Base-by-base conservation (phyloP, 2,113 vertebrate species). In the Petroica traversi region DNA sequence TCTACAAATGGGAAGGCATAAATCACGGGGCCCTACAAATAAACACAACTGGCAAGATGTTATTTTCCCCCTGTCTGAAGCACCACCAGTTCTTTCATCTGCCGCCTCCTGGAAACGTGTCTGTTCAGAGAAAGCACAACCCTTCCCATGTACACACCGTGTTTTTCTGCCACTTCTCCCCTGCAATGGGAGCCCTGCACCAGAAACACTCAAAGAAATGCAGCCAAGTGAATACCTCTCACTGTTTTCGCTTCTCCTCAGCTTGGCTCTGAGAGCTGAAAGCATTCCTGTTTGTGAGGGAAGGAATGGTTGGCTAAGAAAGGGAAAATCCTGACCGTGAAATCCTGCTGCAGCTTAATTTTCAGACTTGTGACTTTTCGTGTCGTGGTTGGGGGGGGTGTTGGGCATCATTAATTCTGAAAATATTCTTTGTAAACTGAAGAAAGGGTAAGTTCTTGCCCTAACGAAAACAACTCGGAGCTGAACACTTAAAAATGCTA, bases 11-110 rank as follows among this genome's bases (percentile, higher is more conserved):
- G 96, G 95, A 95, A 97, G 96, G 89, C 95, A 96, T 98, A 98
- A 98, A 98, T 98, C 98, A 98, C 43, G 23, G 83, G 64, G 81
- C 91, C 90, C 85, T 93, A 90, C 95, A 98, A 98, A 96, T 98
- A 98, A 98, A 98, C 97, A 98, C 95, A 78, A 95, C 92, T 96
- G 97, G 97, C 95, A 86, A 92, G 95, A 95, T 92, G 97, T 97
- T 98, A 92, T 97, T 98, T 96, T 96, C 96, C 88, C 92, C 92
- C 90, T 96, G 95, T 93, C 97, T 97, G 91, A 93, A 80, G 97
- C 90, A 93, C 94, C 97, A 93, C 51, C 46, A 69, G 89, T 71
- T 91, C 97, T 98, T 97, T 97, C 91, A 97, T 98, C 96, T 97
- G 77, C 96, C 16, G 18, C 93, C 95, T 97, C 95, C 97, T 95